Conservation (phyloP, 2,113 vertebrate genomes). For the Bettongia penicillata region DNA sequence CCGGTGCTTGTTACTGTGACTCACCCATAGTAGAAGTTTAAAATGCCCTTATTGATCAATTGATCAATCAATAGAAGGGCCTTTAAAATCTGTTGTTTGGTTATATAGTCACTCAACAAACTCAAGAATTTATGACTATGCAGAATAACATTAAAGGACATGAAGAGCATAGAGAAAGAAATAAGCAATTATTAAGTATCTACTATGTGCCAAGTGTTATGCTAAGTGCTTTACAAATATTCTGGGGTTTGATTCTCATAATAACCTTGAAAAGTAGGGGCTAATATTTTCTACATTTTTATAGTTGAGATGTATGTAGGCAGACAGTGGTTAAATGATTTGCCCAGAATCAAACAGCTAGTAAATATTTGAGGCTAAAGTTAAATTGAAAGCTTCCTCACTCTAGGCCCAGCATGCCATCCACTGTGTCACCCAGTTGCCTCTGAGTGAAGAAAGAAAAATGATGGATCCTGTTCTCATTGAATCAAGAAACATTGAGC, state of each 20-base stretch:
- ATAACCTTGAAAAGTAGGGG: not conserved
- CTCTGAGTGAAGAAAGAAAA: not conserved
- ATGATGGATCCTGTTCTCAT: not conserved
- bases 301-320: not conserved
- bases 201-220: not conserved
- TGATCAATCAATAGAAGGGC: not conserved
- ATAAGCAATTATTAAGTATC: not conserved
- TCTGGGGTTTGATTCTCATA: not conserved
- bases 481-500: not conserved
- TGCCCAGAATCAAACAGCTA: not conserved
- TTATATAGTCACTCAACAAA: not conserved
- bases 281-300: not conserved
- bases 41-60: not conserved
- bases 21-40: not conserved
- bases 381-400: not conserved
- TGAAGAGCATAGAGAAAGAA: not conserved
- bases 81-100: not conserved
- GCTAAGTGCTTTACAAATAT: not conserved
- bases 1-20: not conserved
- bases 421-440: not conserved
- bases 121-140: not conserved
- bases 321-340: not conserved
- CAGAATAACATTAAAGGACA: not conserved
- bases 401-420: not conserved
- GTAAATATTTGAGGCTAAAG: not conserved